A percentile compares a stretch with the other conserved stretches of the same genome.
Evolutionary conservation across 2,797 vertebrate genomes (phyloP).

Genomic region (Brachyrhaphis roseni): DNA sequence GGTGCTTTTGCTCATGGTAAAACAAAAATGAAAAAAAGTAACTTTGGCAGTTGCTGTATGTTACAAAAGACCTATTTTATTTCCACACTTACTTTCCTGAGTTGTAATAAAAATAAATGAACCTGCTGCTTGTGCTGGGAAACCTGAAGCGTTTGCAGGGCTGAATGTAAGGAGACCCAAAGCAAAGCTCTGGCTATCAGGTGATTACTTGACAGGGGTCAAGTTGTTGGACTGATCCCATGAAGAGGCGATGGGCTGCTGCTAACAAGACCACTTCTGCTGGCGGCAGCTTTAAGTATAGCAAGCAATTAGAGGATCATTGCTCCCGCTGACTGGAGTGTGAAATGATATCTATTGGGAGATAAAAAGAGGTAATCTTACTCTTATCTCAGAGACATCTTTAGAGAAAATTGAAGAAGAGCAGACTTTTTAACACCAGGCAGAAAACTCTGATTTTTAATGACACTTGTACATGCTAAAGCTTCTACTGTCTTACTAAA

Average conservation of each 20-base stretch:
- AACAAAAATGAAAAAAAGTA: too few relatives aligned
- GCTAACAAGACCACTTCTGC: slow-evolving; percentile 72
- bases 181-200: slow-evolving; percentile 61
- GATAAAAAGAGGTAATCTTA: slow-evolving; percentile 74
- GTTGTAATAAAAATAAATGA: slow-evolving; percentile 6
- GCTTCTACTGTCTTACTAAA: slow-evolving; percentile 14
- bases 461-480: slow-evolving; percentile 38
- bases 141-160: slow-evolving; percentile 21
- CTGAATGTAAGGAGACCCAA: slow-evolving; percentile 32
- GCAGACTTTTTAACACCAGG: slow-evolving; percentile 51
- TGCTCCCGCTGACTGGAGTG: slow-evolving; percentile 69
- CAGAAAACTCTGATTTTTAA: slow-evolving; percentile 47
- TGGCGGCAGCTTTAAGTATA: slow-evolving; percentile 73
- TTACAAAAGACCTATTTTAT: not conserved
- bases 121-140: slow-evolving; percentile 11
- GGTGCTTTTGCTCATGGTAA: too few relatives aligned
- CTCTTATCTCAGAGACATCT: slow-evolving; percentile 79
- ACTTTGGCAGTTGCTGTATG: not conserved
- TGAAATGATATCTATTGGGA: slow-evolving; percentile 71
- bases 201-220: slow-evolving; percentile 78
- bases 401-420: slow-evolving; percentile 73
- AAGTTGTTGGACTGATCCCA: slow-evolving; percentile 73
- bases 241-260: slow-evolving; percentile 60
- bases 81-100: not conserved
- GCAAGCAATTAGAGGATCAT: slow-evolving; percentile 76